Evolutionary conservation across 2,888 invertebrate species (phyloP).

Genomic region (Netelia inedita): DNA sequence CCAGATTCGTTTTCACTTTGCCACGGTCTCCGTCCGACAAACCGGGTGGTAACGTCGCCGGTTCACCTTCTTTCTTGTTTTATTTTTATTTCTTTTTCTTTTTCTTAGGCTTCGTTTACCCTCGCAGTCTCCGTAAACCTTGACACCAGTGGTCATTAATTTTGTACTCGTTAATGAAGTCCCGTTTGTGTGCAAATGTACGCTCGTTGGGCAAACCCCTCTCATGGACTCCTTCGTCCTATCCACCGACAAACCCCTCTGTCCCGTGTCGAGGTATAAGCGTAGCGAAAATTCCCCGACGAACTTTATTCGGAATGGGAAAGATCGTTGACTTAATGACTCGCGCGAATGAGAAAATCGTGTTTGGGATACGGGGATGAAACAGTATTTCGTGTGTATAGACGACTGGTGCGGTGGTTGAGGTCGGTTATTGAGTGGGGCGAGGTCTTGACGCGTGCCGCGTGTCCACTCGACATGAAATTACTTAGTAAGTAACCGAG

Average conservation of each 20-base stretch:
- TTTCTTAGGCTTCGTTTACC: slow-evolving; percentile 26
- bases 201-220: slow-evolving; percentile 2
- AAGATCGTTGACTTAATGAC: slow-evolving; percentile 43
- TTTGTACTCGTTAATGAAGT: slow-evolving; percentile 53
- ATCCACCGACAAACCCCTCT: too few relatives aligned
- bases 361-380: too few relatives aligned
- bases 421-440: slow-evolving; percentile 48
- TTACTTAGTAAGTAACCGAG: slow-evolving; percentile 65
- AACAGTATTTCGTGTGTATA: too few relatives aligned
- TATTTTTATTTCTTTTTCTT: background rate
- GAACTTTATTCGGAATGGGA: slow-evolving; percentile 36
- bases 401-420: background rate
- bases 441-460: slow-evolving; percentile 58
- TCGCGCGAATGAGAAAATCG: slow-evolving; percentile 20
- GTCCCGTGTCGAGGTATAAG: background rate
- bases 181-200: background rate
- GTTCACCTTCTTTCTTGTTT: background rate
- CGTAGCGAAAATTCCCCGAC: slow-evolving; percentile 6
- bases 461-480: slow-evolving; percentile 64
- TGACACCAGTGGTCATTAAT: slow-evolving; percentile 55
- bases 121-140: slow-evolving; percentile 36
- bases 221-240: too few relatives aligned
- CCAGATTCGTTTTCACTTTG: background rate
- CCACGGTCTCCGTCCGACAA: background rate
- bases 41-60: background rate